A percentile compares a stretch with the other conserved stretches of the same genome.
phyloP scores from a whole-genome alignment of 2,113 vertebrate genomes.

The Sisor rabdophorus region DNA sequence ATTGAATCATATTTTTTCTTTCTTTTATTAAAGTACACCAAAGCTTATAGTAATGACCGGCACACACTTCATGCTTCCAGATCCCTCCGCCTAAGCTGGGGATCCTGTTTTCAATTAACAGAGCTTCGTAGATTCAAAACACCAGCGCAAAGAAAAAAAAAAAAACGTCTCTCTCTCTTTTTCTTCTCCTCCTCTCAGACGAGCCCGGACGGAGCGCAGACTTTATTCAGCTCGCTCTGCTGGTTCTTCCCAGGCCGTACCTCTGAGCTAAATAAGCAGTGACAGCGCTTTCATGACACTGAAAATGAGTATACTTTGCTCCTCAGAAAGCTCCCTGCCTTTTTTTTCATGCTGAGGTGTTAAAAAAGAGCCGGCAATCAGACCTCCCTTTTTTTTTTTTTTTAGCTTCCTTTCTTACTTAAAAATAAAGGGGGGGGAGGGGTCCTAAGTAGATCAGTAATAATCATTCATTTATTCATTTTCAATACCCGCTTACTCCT shows the following conservation, averaged over 20 bases:
- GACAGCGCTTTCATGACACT: slow-evolving; percentile 65
- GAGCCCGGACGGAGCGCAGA: slow-evolving; percentile 32
- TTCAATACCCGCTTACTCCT: too few relatives aligned
- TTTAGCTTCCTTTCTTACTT: too few relatives aligned
- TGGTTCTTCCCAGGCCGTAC: background rate
- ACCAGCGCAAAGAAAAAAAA: slow-evolving; percentile 57
- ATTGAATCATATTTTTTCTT: too few relatives aligned
- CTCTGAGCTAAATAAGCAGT: slow-evolving; percentile 59
- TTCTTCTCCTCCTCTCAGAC: slow-evolving; percentile 1
- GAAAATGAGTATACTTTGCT: slow-evolving; percentile 55
- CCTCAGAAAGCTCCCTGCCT: slow-evolving; percentile 30
- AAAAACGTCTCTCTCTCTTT: slow-evolving; percentile 54
- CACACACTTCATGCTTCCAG: slow-evolving; percentile 29
- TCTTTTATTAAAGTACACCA: background rate
- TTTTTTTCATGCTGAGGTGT: slow-evolving; percentile 51
- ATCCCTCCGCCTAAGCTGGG: slow-evolving; percentile 23
- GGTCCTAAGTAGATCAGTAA: background rate
- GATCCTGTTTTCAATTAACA: slow-evolving; percentile 63
- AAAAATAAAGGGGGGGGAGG: background rate
- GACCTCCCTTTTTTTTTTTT: slow-evolving; percentile 31
- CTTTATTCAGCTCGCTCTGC: slow-evolving; percentile 49
- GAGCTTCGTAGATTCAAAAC: slow-evolving; percentile 52
- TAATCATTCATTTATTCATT: too few relatives aligned
- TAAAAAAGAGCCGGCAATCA: slow-evolving; percentile 48
- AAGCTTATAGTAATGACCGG: slow-evolving; percentile 39